Base-by-base conservation (phyloP, 2,113 vertebrate species). In the Pelobates fuscus region DNA sequence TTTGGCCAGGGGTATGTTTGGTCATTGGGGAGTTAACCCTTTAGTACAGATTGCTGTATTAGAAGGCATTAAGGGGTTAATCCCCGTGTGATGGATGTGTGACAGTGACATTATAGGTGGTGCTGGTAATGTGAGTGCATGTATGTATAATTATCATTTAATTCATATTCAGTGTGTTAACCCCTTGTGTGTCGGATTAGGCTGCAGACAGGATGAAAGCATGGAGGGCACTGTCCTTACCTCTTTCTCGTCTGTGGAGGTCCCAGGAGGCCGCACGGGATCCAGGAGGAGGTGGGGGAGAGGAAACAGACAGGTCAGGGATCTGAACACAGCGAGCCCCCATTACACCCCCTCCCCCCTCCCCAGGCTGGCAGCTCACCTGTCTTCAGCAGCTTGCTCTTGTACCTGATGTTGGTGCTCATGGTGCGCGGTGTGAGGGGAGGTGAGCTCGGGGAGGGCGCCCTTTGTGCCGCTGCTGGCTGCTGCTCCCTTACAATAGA, bases 401-500 rank as follows among this genome's bases (percentile, higher is more conserved):
- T 97, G 92, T 95, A 97, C 63, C 95, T 88, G 86, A 92, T 89
- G 89, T 86, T 94, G 68, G 87, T 91, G 87, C 93, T 96, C 95
- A 96, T 96, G 85, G 86, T 93, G 84, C 62, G 78, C 78, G 41
- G 63, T 70, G 62, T 63, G 29, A 52, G 65, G 81, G 64, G 57
- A 66, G 43, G 30, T 29, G 59, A 66, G n/a, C n/a, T n/a, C n/a
- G 59, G 75, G 32, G 79, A 23, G 70, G 67, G 80, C 7, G 52
- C 24, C 58, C 62, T 75, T 58, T 75, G 71, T 57, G 60, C 32
- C 25, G 25, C 24, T 17, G 27, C 6, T 78, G 44, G 69, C 65
- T 60, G 77, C 78, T 78, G 61, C 71, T 55, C 37, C 72, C 64
- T 67, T 76, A 76, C 77, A 78, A 71, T 78, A 60, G 62, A 72